These are phyloP conservation scores for Parazoanthus darwini DNA, from an alignment of 92 coral and sea anemone genomes.

Conservation along the genomic window DNA sequence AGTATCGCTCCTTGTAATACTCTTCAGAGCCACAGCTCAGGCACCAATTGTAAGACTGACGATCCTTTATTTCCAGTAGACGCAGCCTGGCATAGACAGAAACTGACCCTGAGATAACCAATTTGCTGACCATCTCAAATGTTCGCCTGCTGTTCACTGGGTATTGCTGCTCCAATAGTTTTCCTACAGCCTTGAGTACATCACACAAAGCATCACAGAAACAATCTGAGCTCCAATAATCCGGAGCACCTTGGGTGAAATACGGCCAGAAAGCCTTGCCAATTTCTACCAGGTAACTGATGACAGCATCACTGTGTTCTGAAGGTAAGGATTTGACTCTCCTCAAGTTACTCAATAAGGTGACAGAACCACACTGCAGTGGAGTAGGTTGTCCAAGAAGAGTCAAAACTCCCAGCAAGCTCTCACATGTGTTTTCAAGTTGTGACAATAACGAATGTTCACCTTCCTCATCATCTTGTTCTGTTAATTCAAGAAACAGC, in stretches of 20 bases:
- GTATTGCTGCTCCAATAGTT: conserved; percentile 39
- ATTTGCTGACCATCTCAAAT: conserved; percentile 49
- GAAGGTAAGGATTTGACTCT: conserved; percentile 37
- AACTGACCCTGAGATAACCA: conserved; percentile 45
- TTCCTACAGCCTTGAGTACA: conserved; percentile 53
- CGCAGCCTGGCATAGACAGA: conserved; percentile 56
- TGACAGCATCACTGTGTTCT: conserved; percentile 46
- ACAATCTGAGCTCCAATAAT: conserved; percentile 36
- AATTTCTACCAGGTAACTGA: conserved; percentile 52
- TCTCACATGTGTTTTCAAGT: conserved; percentile 44
- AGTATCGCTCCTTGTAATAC: conserved; percentile 55
- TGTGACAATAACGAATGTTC: conserved; percentile 38
- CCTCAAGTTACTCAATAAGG: conserved; percentile 49
- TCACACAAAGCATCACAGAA: conserved; percentile 63
- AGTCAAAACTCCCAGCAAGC: conserved; percentile 47
- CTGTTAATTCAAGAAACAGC: conserved; percentile 55
- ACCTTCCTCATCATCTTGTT: conserved; percentile 40
- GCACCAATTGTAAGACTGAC: conserved; percentile 49
- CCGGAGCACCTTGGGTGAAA: conserved; percentile 52
- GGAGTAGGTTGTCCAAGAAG: conserved; percentile 46
- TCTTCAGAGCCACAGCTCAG: conserved; percentile 26
- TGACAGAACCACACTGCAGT: conserved; percentile 43
- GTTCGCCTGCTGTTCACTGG: conserved; percentile 60
- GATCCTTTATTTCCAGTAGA: conserved; percentile 56
- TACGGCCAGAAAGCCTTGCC: conserved; percentile 74